Conservation (phyloP, 2,113 vertebrate species). For the Actenoides hombroni region DNA sequence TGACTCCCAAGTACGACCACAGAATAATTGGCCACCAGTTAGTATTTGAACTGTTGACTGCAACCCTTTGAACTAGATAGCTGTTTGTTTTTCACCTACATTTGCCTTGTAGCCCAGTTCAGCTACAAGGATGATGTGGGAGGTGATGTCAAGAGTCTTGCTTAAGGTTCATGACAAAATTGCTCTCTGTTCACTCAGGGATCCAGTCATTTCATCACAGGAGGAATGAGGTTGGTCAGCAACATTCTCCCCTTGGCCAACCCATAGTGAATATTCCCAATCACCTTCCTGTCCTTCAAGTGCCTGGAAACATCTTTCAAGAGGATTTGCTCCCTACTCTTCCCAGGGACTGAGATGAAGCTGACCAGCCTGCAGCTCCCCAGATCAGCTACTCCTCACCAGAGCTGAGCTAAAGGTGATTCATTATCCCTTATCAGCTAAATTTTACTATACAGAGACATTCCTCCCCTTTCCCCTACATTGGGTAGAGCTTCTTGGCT, state of each 20-base stretch:
- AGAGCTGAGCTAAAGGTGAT: neutral
- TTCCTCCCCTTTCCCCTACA: conserved; percentile 60
- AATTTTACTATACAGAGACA: conserved; percentile 38
- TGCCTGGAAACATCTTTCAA: neutral
- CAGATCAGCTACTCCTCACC: neutral
- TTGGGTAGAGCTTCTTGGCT: neutral
- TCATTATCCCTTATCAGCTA: conserved; percentile 54
- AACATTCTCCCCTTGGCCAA: neutral
- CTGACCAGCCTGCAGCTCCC: neutral
- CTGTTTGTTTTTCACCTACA: neutral
- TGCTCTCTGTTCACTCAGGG: neutral
- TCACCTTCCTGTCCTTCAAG: neutral
- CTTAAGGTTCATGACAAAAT: neutral
- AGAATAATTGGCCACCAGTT: neutral
- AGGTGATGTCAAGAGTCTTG: neutral
- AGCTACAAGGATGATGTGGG: neutral
- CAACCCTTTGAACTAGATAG: neutral
- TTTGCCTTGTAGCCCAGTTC: neutral
- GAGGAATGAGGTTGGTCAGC: neutral
- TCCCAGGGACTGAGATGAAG: neutral
- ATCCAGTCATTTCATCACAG: neutral
- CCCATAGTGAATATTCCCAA: neutral
- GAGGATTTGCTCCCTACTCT: neutral
- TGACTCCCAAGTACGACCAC: neutral
- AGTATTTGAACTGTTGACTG: neutral